phyloP scores from a whole-genome alignment of 2,888 invertebrate genomes.

The Craniophora ligustri region DNA sequence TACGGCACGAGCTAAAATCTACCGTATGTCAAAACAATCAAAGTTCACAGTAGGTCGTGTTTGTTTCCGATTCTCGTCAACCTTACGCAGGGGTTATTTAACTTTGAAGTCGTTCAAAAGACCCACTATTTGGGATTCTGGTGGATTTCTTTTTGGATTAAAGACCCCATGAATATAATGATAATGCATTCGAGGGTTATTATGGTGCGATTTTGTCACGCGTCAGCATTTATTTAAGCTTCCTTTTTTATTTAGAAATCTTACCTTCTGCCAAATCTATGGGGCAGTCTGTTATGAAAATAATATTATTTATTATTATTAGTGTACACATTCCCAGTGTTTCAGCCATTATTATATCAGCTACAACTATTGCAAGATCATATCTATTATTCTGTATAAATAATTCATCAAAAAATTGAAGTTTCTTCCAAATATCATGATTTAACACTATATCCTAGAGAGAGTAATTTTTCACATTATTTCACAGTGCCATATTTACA shows the following conservation, averaged over 20 bases:
- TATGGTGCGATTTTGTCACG: conserved; percentile 77
- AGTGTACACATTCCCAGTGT: too few species aligned
- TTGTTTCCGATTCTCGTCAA: conserved; percentile 53
- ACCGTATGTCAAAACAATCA: conserved; percentile 62
- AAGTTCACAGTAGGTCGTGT: conserved; percentile 60
- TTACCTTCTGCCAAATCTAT: too few species aligned
- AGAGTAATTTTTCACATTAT: too few species aligned
- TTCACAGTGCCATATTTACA: too few species aligned
- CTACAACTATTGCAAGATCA: too few species aligned
- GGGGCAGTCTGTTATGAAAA: too few species aligned
- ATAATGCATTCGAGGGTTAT: conserved; percentile 81
- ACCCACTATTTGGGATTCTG: conserved; percentile 86
- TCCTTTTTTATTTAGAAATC: conserved; percentile 57
- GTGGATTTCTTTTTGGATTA: conserved; percentile 88
- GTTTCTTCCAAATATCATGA: too few species aligned
- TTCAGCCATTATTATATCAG: too few species aligned
- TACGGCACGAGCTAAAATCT: conserved; percentile 54
- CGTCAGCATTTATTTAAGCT: conserved; percentile 66
- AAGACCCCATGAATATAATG: conserved; percentile 87
- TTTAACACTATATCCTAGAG: too few species aligned
- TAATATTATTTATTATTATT: too few species aligned
- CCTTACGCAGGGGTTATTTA: conserved; percentile 79
- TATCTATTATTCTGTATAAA: too few species aligned
- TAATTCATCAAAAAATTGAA: too few species aligned
- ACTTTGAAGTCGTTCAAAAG: conserved; percentile 88